Conservation (phyloP, 2,797 vertebrate genomes). For the Lerista edwardsae region DNA sequence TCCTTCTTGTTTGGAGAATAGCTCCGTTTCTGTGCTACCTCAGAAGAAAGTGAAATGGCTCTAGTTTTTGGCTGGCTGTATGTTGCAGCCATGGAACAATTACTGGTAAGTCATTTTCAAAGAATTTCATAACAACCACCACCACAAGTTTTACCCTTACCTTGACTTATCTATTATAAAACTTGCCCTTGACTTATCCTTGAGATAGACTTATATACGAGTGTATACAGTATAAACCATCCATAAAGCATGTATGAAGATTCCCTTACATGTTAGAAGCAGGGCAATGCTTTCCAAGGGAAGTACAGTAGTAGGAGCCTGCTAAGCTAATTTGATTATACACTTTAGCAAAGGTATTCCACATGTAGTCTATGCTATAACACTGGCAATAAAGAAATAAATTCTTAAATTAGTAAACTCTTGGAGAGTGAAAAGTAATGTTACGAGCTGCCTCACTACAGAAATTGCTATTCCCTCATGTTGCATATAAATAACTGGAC, state of each 20-base stretch:
- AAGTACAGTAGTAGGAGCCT: neutral
- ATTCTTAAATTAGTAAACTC: neutral
- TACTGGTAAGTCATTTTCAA: no score
- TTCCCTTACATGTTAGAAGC: neutral
- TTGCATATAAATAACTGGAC: slow-evolving; percentile 54
- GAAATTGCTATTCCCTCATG: neutral
- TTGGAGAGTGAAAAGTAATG: neutral
- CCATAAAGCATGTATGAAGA: neutral
- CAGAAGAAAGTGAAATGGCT: no score
- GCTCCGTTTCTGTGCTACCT: no score
- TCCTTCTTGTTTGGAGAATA: no score
- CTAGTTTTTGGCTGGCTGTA: no score
- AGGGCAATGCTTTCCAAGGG: neutral
- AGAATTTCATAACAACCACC: no score
- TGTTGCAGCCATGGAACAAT: no score
- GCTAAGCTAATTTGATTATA: slow-evolving; percentile 1
- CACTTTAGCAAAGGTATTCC: neutral
- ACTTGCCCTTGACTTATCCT: no score
- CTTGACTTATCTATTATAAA: no score
- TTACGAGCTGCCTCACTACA: neutral
- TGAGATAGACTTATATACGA: no score
- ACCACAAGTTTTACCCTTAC: no score
- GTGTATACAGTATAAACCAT: no score
- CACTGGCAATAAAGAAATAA: neutral
- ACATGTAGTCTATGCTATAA: neutral